Percentiles rank a stretch among this genome's conserved stretches.
Conservation (phyloP, 2,113 vertebrate species). For the Raja brachyura region DNA sequence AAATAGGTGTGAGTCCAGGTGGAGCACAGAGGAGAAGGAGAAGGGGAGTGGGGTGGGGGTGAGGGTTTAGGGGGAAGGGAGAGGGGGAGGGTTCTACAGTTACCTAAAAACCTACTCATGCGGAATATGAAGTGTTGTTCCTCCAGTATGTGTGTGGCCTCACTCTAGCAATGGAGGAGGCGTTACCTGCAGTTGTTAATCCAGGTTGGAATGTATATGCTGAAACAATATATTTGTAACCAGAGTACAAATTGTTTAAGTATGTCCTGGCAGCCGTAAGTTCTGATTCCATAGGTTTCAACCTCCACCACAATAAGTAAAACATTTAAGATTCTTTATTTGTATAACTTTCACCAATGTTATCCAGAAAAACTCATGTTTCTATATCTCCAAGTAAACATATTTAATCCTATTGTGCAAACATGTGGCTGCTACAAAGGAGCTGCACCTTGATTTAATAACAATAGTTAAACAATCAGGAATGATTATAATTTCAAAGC, state of each 20-base stretch:
- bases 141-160: too few species aligned
- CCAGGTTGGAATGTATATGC: neutral
- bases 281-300: neutral
- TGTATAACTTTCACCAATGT: neutral
- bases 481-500: neutral
- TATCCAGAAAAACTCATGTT: neutral
- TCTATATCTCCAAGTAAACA: neutral
- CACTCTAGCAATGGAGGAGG: too few species aligned
- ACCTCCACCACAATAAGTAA: too few species aligned
- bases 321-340: too few species aligned
- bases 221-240: neutral
- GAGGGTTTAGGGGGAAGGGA: too few species aligned
- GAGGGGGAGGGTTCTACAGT: too few species aligned
- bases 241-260: neutral
- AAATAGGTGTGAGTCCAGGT: too few species aligned
- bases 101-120: too few species aligned
- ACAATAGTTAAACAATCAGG: neutral
- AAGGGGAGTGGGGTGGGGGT: too few species aligned
- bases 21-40: too few species aligned
- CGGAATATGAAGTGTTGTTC: too few species aligned
- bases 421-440: neutral
- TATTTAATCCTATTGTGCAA: neutral
- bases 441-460: neutral
- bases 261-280: neutral
- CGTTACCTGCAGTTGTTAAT: neutral